These are phyloP conservation scores for Chiloscyllium plagiosum DNA, from an alignment of 2,113 vertebrate genomes.

Conservation along the genomic window DNA sequence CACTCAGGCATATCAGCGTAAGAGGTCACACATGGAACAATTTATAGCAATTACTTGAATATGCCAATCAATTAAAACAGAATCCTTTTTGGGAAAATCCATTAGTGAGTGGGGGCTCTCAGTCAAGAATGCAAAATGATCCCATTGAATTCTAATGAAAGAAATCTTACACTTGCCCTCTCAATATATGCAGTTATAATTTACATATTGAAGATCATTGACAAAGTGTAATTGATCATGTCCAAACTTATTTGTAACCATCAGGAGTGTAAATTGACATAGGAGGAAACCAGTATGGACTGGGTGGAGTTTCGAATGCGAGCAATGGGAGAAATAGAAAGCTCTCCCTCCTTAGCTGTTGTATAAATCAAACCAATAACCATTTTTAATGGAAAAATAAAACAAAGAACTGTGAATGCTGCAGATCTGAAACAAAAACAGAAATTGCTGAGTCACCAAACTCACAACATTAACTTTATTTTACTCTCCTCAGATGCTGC, in stretches of 20 bases:
- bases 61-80: background rate
- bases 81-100: background rate
- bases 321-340: too few species aligned
- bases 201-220: background rate
- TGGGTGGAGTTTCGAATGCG: too few species aligned
- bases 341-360: too few species aligned
- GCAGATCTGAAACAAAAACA: too few species aligned
- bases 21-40: background rate
- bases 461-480: too few species aligned
- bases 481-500: too few species aligned
- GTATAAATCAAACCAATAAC: too few species aligned
- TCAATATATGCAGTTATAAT: background rate
- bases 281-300: background rate
- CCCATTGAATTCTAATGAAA: background rate
- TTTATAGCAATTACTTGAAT: too few species aligned
- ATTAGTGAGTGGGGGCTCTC: background rate
- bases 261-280: background rate
- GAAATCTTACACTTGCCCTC: background rate
- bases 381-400: too few species aligned
- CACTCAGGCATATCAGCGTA: background rate
- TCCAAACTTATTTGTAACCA: background rate
- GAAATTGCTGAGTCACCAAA: too few species aligned
- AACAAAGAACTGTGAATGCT: too few species aligned
- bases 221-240: background rate
- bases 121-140: background rate